Evolutionary conservation across 1,140 invertebrate genomes (phyloP), one percentile per base, ranked within the genome.

Genomic region (Apis mellifera): DNA sequence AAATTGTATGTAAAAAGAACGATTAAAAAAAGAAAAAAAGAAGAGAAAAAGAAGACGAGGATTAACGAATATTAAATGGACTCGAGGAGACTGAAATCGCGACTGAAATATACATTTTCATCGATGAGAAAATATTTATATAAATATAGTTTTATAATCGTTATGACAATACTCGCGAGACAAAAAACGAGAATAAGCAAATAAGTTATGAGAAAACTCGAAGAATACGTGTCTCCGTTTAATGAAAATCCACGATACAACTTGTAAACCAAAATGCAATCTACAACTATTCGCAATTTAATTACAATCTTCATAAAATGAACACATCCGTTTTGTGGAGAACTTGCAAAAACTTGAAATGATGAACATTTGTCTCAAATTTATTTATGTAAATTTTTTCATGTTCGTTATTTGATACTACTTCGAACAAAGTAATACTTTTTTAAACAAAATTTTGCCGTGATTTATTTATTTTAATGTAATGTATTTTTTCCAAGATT

Each of bases 131-230:
- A 42, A 9, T 70, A 70, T 78, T 9, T 52, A 78, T 77, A 77
- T 71, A 71, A 60, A 78, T 1, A 23, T 13, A 57, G 21, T 21
- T 60, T 76, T 23, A 17, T 66, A n/a, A 15, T 26, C 9, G 9
- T 42, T 62, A 50, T 42, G n/a, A 42, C 5, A 50, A 21, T n/a
- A 52, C 12, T 52, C 17, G 60, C 13, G 74, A 21, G 62, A 55
- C 19, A 21, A 42, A 26, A 9, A 68, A 78, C 26, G 23, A 11
- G 21, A 69, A 57, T 57, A 42, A 71, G 48, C 48, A 52, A 78
- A 78, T 78, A 78, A 78, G 23, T 78, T 78, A 78, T 52, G 19
- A 57, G 48, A 26, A 69, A 48, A 59, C 13, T 9, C 0, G 26
- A 26, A 50, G 59, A 52, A 64, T 19, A 68, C 42, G 42, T 42